Conservation (phyloP, 2,113 vertebrate genomes). For the Thamnaconus septentrionalis region DNA sequence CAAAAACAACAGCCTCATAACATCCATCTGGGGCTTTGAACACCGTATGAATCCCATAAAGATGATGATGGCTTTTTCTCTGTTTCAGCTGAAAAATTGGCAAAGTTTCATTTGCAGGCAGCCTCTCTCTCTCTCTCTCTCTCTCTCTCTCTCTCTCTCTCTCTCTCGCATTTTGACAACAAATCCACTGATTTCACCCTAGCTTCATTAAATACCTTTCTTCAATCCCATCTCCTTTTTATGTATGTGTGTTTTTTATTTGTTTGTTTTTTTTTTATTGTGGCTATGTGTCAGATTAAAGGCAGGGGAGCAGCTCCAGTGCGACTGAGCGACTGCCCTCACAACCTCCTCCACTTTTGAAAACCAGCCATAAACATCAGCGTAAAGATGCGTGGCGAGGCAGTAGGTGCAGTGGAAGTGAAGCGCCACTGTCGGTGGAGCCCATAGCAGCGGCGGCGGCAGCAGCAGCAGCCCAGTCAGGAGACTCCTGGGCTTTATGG, state of each 20-base stretch:
- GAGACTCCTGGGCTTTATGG: slow-evolving; percentile 60
- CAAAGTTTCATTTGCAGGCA: slow-evolving; percentile 12
- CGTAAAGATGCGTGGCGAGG: slow-evolving; percentile 64
- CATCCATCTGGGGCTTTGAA: slow-evolving; percentile 22
- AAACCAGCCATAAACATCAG: slow-evolving; percentile 60
- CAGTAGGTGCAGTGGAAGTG: slow-evolving; percentile 56
- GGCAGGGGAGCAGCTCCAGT: slow-evolving; percentile 30
- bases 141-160: too few relatives aligned
- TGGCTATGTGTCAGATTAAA: slow-evolving; percentile 14
- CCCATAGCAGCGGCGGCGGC: too few relatives aligned
- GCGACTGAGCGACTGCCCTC: slow-evolving; percentile 59
- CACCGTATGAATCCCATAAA: slow-evolving; percentile 18
- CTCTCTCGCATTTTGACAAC: background rate
- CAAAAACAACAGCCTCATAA: slow-evolving; percentile 7
- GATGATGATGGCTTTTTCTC: slow-evolving; percentile 12
- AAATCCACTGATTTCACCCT: slow-evolving; percentile 10
- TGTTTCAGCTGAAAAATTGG: slow-evolving; percentile 19
- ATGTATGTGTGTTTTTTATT: slow-evolving; percentile 16
- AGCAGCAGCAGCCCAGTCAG: slow-evolving; percentile 56
- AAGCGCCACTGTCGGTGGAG: slow-evolving; percentile 47
- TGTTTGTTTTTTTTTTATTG: slow-evolving; percentile 45
- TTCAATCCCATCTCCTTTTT: slow-evolving; percentile 18
- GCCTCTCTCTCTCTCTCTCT: too few relatives aligned
- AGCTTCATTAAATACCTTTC: background rate
- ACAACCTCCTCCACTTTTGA: slow-evolving; percentile 58